Percentiles rank a stretch among this genome's conserved stretches.
Evolutionary conservation across 2,888 invertebrate species (phyloP).

Genomic region (Cataglyphis cursor): DNA sequence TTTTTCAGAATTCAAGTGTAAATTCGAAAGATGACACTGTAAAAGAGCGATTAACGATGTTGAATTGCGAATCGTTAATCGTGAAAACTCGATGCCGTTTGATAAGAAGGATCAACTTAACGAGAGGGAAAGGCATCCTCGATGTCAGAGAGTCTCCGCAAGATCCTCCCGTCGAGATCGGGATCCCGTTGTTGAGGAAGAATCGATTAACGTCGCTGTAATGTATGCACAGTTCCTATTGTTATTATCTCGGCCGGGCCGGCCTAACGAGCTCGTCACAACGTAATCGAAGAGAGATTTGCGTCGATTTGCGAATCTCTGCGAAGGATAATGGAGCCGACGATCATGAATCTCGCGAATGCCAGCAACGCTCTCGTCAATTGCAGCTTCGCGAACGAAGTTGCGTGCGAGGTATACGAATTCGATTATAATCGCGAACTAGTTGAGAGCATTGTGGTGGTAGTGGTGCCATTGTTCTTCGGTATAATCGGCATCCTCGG

Average conservation of each 20-base stretch:
- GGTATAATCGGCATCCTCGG: constrained; percentile 95
- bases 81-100: background rate
- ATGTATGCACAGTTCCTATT: constrained; percentile 16
- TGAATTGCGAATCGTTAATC: background rate
- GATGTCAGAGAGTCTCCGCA: background rate
- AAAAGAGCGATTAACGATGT: background rate
- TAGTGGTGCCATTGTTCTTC: constrained; percentile 94
- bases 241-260: background rate
- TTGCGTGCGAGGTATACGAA: constrained; percentile 45
- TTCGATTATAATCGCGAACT: constrained; percentile 81
- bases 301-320: background rate
- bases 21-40: background rate
- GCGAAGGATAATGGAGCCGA: background rate
- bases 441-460: constrained; percentile 89
- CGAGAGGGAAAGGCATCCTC: background rate
- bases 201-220: background rate
- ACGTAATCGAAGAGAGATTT: background rate
- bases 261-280: background rate
- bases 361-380: constrained; percentile 9
- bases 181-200: background rate
- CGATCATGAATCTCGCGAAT: background rate
- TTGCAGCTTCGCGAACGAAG: constrained; percentile 10
- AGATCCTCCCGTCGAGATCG: background rate
- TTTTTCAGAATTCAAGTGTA: background rate
- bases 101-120: background rate